Evolutionary conservation across 2,888 invertebrate genomes (phyloP).

Genomic region (Spialia ferax): DNA sequence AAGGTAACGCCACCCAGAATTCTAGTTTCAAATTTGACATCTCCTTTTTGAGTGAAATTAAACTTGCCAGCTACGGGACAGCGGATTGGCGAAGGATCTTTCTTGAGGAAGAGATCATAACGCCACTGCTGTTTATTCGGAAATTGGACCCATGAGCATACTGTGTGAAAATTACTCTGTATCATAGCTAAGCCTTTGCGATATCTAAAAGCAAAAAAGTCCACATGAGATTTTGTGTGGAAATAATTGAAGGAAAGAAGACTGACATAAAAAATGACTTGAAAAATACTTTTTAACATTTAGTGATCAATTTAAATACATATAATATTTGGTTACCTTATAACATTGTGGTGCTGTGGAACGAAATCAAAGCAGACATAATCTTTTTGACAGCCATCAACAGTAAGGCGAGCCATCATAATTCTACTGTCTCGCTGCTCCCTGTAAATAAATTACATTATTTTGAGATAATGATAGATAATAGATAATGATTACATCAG

Average conservation of each 20-base stretch:
- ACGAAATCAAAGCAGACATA: conserved; percentile 99
- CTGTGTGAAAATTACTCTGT: conserved; percentile 95
- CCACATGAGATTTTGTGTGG: too few relatives aligned
- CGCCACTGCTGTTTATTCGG: conserved; percentile 94
- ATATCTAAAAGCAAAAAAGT: conserved; percentile 87
- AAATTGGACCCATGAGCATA: conserved; percentile 98
- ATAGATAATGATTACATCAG: too few relatives aligned
- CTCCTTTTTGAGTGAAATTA: conserved; percentile 96
- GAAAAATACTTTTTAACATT: too few relatives aligned
- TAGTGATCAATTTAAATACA: too few relatives aligned
- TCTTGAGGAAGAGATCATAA: conserved; percentile 94
- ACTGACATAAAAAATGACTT: too few relatives aligned
- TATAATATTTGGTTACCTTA: conserved; percentile 74
- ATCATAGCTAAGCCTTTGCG: conserved; percentile 95
- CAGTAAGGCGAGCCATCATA: conserved; percentile 98
- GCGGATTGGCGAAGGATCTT: conserved; percentile 95
- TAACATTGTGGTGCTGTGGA: conserved; percentile 97
- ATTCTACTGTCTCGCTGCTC: conserved; percentile 96
- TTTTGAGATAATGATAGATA: background rate
- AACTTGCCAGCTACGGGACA: conserved; percentile 99
- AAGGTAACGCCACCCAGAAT: conserved; percentile 98
- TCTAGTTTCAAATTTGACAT: conserved; percentile 95
- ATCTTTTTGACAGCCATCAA: conserved; percentile 99
- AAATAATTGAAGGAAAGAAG: too few relatives aligned
- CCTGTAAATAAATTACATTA: conserved; percentile 62